phyloP scores from a whole-genome alignment of 1,140 invertebrate species.

The Bombus picipes region DNA sequence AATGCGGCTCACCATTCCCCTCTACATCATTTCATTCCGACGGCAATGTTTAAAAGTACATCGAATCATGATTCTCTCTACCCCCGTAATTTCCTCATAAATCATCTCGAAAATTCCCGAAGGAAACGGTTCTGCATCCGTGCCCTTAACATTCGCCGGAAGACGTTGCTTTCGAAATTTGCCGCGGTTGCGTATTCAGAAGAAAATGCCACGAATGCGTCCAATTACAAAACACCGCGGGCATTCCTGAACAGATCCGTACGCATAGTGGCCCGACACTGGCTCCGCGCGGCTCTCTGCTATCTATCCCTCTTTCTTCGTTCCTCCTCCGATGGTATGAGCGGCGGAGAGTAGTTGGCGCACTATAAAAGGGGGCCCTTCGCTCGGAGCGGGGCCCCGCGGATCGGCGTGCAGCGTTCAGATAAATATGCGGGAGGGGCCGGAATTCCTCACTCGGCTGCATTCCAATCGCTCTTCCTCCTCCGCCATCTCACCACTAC shows the following conservation, averaged over 20 bases:
- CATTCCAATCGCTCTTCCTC: slow-evolving; percentile 77
- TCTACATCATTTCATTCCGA: background rate
- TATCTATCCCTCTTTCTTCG: slow-evolving; percentile 44
- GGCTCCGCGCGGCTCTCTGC: slow-evolving; percentile 35
- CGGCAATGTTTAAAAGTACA: background rate
- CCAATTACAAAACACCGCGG: slow-evolving; percentile 71
- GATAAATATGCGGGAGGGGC: slow-evolving; percentile 83
- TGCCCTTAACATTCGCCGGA: slow-evolving; percentile 22
- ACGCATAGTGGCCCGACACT: slow-evolving; percentile 58
- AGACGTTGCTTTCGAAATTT: slow-evolving; percentile 3
- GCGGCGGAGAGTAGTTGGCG: slow-evolving; percentile 57
- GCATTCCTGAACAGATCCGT: slow-evolving; percentile 69
- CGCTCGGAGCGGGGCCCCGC: slow-evolving; percentile 66
- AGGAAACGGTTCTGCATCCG: background rate
- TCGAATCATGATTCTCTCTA: background rate
- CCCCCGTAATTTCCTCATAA: background rate
- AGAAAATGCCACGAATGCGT: slow-evolving; percentile 68
- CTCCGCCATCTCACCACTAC: slow-evolving; percentile 44
- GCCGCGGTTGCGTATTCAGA: slow-evolving; percentile 38
- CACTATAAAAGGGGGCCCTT: slow-evolving; percentile 80
- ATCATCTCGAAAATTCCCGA: background rate
- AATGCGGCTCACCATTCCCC: background rate
- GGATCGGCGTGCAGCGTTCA: slow-evolving; percentile 70
- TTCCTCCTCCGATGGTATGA: slow-evolving; percentile 29
- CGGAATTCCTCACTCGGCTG: slow-evolving; percentile 82